Conservation (phyloP, 2,888 invertebrate species). For the Parnassius glacialis region DNA sequence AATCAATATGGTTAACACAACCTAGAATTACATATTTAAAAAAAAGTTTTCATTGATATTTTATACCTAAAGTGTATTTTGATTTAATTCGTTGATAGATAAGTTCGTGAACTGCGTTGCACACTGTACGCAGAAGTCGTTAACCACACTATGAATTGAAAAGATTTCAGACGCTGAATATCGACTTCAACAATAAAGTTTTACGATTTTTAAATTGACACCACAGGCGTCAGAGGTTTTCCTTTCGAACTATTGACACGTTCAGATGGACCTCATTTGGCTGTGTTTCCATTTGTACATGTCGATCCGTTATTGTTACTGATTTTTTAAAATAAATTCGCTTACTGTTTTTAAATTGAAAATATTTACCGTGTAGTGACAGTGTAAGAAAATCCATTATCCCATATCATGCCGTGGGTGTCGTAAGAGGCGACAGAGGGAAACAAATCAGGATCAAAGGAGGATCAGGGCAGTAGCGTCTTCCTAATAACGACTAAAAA, state of each 20-base stretch:
- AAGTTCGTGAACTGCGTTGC: constrained; percentile 11
- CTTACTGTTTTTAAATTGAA: too few species aligned
- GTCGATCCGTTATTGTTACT: background rate
- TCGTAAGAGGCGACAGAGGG: too few species aligned
- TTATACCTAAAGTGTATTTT: too few species aligned
- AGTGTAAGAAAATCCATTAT: too few species aligned
- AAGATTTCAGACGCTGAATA: constrained; percentile 30
- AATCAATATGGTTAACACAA: too few species aligned
- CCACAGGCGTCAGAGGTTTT: constrained; percentile 40
- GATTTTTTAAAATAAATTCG: background rate
- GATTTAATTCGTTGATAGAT: background rate
- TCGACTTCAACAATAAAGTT: constrained; percentile 53
- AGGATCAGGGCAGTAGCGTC: too few species aligned
- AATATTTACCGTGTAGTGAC: too few species aligned
- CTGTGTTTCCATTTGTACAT: constrained; percentile 47
- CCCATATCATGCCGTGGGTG: too few species aligned
- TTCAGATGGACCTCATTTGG: constrained; percentile 51
- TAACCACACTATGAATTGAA: constrained; percentile 12
- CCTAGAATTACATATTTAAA: too few species aligned
- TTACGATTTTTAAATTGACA: constrained; percentile 69
- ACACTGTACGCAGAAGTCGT: constrained; percentile 17
- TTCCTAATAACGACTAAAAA: too few species aligned
- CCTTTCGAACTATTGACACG: constrained; percentile 70
- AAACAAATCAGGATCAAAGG: too few species aligned
- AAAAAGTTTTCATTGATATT: too few species aligned